These are phyloP conservation scores for Carcharodon carcharias DNA, from an alignment of 2,797 vertebrate species.

Conservation along the genomic window DNA sequence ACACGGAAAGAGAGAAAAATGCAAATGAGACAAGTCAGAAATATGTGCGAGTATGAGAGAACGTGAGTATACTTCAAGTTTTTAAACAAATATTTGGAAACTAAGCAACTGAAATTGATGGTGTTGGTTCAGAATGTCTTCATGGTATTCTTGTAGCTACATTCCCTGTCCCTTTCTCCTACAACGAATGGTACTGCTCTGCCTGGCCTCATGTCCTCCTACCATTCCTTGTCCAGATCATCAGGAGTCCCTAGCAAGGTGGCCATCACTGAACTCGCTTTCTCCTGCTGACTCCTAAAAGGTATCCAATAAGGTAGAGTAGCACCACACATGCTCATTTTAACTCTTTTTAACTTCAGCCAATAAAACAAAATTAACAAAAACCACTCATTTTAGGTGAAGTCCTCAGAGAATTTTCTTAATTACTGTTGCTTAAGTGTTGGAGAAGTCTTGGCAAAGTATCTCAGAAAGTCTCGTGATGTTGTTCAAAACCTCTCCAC, in stretches of 20 bases:
- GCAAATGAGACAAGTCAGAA: not conserved
- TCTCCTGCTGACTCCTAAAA: not conserved
- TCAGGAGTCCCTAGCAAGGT: not conserved
- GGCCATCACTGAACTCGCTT: not conserved
- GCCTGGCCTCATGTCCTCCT: not conserved
- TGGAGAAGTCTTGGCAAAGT: not conserved
- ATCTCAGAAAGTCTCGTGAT: not conserved
- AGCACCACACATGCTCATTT: too few relatives aligned
- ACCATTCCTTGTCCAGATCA: not conserved
- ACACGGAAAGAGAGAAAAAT: not conserved
- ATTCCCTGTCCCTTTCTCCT: too few relatives aligned
- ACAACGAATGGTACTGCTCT: too few relatives aligned
- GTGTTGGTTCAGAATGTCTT: slow-evolving; percentile 15
- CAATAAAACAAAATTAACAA: too few relatives aligned
- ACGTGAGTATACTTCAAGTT: not conserved
- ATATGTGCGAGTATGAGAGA: too few relatives aligned
- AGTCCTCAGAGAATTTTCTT: not conserved
- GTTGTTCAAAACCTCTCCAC: not conserved
- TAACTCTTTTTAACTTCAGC: too few relatives aligned
- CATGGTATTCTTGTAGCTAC: not conserved
- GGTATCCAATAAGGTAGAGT: not conserved
- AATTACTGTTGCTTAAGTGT: not conserved
- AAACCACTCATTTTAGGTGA: too few relatives aligned
- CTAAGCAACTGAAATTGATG: not conserved
- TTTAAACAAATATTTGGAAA: slow-evolving; percentile 20